Percentiles rank a stretch among this genome's conserved stretches.
Evolutionary conservation across 2,797 vertebrate genomes (phyloP).

Genomic region (Serranus cabrilla): DNA sequence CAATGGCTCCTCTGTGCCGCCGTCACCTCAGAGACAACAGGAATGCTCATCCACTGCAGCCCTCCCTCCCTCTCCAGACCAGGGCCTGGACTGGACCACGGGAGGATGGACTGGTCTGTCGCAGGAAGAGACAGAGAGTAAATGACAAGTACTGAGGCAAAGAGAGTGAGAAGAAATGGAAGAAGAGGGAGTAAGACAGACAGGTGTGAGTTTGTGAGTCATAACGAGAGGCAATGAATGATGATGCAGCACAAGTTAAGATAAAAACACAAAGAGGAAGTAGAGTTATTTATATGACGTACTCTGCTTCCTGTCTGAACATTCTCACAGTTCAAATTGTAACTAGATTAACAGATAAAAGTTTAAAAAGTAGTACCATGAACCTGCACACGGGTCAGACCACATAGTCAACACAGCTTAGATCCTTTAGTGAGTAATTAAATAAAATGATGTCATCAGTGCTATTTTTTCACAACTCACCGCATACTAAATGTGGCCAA

Average conservation of each 20-base stretch:
- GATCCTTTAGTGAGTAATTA: no score
- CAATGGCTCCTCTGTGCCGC: slow-evolving; percentile 79
- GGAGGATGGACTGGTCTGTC: slow-evolving; percentile 37
- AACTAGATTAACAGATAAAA: not conserved
- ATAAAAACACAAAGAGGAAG: slow-evolving; percentile 13
- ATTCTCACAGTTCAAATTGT: not conserved
- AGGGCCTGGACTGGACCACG: slow-evolving; percentile 14
- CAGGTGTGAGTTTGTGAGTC: slow-evolving; percentile 15
- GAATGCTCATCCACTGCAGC: slow-evolving; percentile 71
- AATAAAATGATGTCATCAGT: not conserved
- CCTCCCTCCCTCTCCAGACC: slow-evolving; percentile 8
- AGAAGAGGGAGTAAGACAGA: not conserved
- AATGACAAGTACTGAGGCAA: slow-evolving; percentile 14
- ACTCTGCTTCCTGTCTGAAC: not conserved
- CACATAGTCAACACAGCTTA: not conserved
- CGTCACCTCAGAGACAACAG: slow-evolving; percentile 82
- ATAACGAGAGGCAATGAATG: slow-evolving; percentile 4
- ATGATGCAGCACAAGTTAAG: not conserved
- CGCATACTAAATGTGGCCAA: not conserved
- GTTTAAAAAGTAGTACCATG: not conserved
- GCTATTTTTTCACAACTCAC: not conserved
- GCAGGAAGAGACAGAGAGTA: slow-evolving; percentile 23
- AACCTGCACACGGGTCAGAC: not conserved
- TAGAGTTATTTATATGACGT: not conserved
- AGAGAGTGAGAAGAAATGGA: not conserved